Conservation (phyloP, 2,113 vertebrate genomes). For the Sylvietta virens region DNA sequence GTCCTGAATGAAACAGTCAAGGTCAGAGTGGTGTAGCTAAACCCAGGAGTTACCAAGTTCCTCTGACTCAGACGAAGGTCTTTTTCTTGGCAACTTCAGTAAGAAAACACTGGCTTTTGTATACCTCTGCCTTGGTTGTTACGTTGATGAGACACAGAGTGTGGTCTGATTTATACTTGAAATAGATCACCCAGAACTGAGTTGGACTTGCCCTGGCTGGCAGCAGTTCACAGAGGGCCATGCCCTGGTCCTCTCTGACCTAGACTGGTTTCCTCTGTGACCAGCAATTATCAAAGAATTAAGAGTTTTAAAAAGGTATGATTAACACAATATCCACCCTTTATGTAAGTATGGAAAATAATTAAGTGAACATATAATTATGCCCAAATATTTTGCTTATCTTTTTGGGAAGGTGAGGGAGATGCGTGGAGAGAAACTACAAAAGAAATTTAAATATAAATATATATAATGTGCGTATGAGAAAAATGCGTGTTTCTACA, state of each 20-base stretch:
- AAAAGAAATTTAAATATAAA: neutral
- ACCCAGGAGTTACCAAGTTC: constrained; percentile 41
- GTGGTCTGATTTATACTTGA: neutral
- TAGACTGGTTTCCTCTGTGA: neutral
- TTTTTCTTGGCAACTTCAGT: constrained; percentile 51
- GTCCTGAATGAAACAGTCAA: constrained; percentile 43
- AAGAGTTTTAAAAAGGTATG: neutral
- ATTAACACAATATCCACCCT: neutral
- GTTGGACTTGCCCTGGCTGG: neutral
- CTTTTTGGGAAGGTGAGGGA: neutral
- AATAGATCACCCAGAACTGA: neutral
- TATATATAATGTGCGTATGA: neutral
- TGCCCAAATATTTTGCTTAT: neutral
- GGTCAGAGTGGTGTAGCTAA: constrained; percentile 49
- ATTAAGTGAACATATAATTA: neutral
- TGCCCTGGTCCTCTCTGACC: neutral
- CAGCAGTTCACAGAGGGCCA: neutral
- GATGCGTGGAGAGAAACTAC: neutral
- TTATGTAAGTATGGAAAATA: neutral
- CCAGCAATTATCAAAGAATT: neutral
- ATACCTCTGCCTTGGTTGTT: neutral
- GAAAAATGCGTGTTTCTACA: neutral
- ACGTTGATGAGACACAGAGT: neutral
- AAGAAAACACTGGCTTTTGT: neutral
- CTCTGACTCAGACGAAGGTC: constrained; percentile 10